Evolutionary conservation across 2,888 invertebrate species (phyloP).

Genomic region (Spilosoma lubricipeda): DNA sequence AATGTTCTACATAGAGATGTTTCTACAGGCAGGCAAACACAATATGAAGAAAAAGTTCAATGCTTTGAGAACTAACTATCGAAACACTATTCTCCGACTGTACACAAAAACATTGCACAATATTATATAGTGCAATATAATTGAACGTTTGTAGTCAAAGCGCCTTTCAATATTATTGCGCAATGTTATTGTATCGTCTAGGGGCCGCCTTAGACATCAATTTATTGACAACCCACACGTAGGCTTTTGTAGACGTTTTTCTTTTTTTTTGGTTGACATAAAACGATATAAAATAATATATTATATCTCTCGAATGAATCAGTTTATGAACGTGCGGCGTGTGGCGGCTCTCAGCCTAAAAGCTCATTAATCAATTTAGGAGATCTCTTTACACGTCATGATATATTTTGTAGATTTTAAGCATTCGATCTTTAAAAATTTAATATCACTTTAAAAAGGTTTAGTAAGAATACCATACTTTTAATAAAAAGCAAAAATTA

Average conservation of each 20-base stretch:
- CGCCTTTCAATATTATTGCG: too few species aligned
- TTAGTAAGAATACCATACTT: not conserved
- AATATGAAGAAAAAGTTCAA: too few species aligned
- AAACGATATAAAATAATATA: not conserved
- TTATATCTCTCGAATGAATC: not conserved
- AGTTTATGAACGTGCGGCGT: not conserved
- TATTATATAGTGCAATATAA: too few species aligned
- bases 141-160: too few species aligned
- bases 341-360: not conserved
- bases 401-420: not conserved
- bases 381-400: not conserved
- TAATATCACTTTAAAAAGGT: not conserved
- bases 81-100: too few species aligned
- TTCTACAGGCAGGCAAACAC: too few species aligned
- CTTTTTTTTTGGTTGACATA: not conserved
- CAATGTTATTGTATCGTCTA: too few species aligned
- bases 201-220: not conserved
- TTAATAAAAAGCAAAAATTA: not conserved
- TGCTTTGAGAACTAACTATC: too few species aligned
- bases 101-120: too few species aligned
- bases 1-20: too few species aligned
- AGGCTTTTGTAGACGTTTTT: not conserved
- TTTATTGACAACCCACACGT: slow-evolving; percentile 1
- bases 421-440: not conserved
- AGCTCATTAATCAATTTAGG: slow-evolving; percentile 4